These are phyloP conservation scores for Hephaestus fuliginosus DNA, from an alignment of 2,797 vertebrate species.

Conservation along the genomic window DNA sequence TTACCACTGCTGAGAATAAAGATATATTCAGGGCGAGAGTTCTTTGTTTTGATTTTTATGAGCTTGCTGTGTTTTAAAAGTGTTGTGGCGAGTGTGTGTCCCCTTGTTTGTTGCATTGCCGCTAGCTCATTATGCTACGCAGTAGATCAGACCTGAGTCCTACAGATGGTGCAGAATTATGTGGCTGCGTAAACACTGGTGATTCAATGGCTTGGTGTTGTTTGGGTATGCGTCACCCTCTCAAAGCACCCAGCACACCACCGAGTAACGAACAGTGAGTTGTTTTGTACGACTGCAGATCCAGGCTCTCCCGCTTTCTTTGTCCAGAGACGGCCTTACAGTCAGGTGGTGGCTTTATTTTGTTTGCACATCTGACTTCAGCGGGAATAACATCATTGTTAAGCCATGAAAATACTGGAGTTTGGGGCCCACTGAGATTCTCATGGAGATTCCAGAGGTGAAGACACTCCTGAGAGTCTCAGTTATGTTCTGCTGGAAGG, in stretches of 20 bases:
- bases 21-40: constrained; percentile 41
- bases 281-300: constrained; percentile 64
- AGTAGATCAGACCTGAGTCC: constrained; percentile 77
- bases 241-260: constrained; percentile 67
- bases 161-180: constrained; percentile 85
- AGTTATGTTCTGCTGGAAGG: constrained; percentile 70
- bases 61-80: constrained; percentile 43
- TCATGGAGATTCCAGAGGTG: constrained; percentile 56
- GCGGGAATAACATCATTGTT: constrained; percentile 62
- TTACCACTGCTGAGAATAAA: constrained; percentile 55
- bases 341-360: constrained; percentile 66
- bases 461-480: constrained; percentile 73
- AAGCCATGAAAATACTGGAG: constrained; percentile 61
- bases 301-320: constrained; percentile 36
- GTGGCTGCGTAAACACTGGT: constrained; percentile 80
- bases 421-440: constrained; percentile 56
- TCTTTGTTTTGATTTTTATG: constrained; percentile 52
- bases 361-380: constrained; percentile 64
- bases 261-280: constrained; percentile 69
- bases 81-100: constrained; percentile 30
- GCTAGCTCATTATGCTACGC: constrained; percentile 59
- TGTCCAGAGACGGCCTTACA: constrained; percentile 38
- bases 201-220: constrained; percentile 85
- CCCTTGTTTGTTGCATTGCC: constrained; percentile 40
- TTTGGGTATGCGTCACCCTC: constrained; percentile 83